Percentiles rank a stretch among this genome's conserved stretches.
Evolutionary conservation across 2,113 vertebrate genomes (phyloP).

Genomic region (Rhea pennata): DNA sequence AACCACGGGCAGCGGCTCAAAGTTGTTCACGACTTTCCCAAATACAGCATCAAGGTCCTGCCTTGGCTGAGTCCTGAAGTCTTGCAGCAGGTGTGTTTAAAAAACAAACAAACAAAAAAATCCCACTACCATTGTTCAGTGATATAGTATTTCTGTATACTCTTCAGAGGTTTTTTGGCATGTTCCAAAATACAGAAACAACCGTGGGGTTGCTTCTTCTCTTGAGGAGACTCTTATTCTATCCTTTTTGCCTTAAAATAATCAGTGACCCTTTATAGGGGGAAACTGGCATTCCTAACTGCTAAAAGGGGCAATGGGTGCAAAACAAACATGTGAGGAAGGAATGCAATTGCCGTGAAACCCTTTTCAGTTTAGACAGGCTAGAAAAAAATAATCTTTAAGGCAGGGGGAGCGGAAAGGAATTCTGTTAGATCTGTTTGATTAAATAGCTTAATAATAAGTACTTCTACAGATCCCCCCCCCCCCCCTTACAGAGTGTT

Average conservation of each 20-base stretch:
- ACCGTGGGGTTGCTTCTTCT: not conserved
- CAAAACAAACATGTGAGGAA: not conserved
- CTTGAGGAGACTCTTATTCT: not conserved
- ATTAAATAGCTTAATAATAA: not conserved
- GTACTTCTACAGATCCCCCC: not conserved
- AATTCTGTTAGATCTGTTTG: not conserved
- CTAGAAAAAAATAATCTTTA: not conserved
- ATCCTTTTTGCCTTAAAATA: not conserved
- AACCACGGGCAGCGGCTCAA: constrained; percentile 91
- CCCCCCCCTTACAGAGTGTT: not conserved
- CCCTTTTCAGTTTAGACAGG: too few relatives aligned
- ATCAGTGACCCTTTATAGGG: not conserved
- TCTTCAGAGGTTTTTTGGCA: not conserved
- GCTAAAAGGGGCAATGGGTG: not conserved
- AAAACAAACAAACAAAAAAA: not conserved
- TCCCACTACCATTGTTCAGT: not conserved
- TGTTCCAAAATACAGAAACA: not conserved
- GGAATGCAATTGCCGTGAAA: not conserved
- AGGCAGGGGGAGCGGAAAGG: not conserved
- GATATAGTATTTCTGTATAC: not conserved
- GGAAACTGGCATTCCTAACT: not conserved
- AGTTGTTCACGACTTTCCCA: constrained; percentile 96
- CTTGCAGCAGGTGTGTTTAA: constrained; percentile 89
- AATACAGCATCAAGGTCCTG: constrained; percentile 92
- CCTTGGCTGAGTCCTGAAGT: constrained; percentile 98